These are phyloP conservation scores for Onychorhynchus coronatus DNA, from an alignment of 2,113 vertebrate species.

Conservation along the genomic window DNA sequence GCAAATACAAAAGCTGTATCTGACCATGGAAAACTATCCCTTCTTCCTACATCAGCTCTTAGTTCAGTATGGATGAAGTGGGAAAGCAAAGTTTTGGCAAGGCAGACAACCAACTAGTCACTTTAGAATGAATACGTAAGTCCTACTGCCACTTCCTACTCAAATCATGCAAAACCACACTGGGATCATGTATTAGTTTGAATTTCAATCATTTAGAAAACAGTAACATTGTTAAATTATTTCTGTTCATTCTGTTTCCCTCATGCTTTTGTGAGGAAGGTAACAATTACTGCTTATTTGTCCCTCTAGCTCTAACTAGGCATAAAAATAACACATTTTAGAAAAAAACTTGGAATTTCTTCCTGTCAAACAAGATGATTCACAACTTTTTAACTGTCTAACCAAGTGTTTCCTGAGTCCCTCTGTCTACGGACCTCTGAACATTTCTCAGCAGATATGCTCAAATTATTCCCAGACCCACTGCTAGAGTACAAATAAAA, in stretches of 20 bases:
- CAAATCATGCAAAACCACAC: background rate
- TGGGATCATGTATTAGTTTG: background rate
- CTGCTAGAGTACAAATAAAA: background rate
- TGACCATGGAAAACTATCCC: background rate
- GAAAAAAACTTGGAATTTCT: background rate
- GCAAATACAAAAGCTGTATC: background rate
- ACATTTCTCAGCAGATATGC: background rate
- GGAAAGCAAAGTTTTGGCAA: background rate
- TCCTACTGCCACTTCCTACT: background rate
- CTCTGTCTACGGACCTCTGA: background rate
- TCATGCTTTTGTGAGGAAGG: background rate
- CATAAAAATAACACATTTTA: background rate
- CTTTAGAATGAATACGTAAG: fast-evolving
- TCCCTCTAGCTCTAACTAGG: background rate
- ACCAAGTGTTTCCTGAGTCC: background rate
- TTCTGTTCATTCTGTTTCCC: background rate
- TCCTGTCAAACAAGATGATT: background rate
- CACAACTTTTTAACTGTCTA: background rate
- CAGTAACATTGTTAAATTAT: background rate
- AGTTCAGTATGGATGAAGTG: background rate
- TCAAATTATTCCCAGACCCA: background rate
- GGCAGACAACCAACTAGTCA: background rate
- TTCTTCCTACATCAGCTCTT: background rate
- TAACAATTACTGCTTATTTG: background rate
- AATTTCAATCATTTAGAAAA: background rate